A percentile compares a stretch with the other conserved stretches of the same genome.
phyloP scores from a whole-genome alignment of 23 tunicate genomes.

The Phallusia fumigata region DNA sequence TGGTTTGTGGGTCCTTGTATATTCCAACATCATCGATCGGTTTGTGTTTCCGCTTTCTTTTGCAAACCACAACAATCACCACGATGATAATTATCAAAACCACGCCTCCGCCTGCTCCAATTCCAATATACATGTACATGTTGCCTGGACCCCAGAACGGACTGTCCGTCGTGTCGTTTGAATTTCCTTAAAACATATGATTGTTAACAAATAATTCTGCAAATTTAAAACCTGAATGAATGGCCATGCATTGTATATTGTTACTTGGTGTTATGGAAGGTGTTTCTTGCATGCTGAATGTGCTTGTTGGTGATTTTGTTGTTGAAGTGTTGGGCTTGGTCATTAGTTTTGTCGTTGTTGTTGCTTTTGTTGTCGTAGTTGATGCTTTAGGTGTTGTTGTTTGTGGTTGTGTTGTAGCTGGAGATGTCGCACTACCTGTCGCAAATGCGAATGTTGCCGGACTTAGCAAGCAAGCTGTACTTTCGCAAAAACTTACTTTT shows the following conservation, averaged over 20 bases:
- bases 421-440: neutral
- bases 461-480: neutral
- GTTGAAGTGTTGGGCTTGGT: neutral
- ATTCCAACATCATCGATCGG: neutral
- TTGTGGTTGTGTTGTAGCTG: slow-evolving; percentile 12
- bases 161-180: neutral
- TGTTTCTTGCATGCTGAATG: neutral
- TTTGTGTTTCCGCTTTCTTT: neutral
- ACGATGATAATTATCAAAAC: neutral
- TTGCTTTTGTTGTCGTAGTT: slow-evolving; percentile 6
- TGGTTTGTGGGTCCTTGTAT: neutral
- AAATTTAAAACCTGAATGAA: too few species aligned
- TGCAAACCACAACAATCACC: neutral
- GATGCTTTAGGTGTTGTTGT: neutral
- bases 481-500: neutral
- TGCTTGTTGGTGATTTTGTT: neutral
- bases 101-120: slow-evolving; percentile 11
- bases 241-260: too few species aligned
- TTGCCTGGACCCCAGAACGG: neutral
- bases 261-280: too few species aligned
- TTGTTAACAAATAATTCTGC: neutral
- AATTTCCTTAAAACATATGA: neutral
- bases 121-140: slow-evolving; percentile 6
- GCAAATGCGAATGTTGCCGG: neutral
- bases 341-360: neutral